These are phyloP conservation scores for Coremacera marginata DNA, from an alignment of 2,888 invertebrate genomes.

Conservation along the genomic window DNA sequence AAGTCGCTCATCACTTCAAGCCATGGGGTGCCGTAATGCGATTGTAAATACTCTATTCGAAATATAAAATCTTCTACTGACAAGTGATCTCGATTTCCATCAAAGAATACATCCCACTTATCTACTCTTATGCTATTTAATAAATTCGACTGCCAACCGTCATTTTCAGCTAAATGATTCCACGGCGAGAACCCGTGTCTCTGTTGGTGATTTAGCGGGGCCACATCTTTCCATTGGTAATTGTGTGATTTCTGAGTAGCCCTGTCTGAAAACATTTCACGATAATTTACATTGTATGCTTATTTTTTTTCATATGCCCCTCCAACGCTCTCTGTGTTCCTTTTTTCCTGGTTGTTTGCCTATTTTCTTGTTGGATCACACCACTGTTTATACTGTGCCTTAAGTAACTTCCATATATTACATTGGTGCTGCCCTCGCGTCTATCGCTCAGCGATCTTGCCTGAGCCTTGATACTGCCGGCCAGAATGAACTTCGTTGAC, in stretches of 20 bases:
- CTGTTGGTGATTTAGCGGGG: background rate
- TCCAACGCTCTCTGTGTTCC: too few species aligned
- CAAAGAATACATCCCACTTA: background rate
- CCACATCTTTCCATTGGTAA: background rate
- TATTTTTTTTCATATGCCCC: background rate
- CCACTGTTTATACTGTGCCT: too few species aligned
- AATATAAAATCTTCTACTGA: background rate
- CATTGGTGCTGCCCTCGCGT: background rate
- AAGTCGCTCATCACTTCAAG: conserved; percentile 14
- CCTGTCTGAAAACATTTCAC: background rate
- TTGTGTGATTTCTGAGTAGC: background rate
- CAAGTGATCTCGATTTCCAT: background rate
- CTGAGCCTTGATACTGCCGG: background rate
- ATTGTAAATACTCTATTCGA: conserved; percentile 15
- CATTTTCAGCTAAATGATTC: too few species aligned
- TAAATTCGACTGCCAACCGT: too few species aligned
- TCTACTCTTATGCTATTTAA: background rate
- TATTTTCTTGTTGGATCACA: too few species aligned
- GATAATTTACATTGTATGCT: background rate
- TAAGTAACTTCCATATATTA: too few species aligned
- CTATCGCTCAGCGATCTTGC: background rate
- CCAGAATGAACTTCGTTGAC: background rate
- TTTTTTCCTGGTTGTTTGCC: too few species aligned
- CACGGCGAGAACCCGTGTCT: too few species aligned
- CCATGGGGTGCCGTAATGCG: background rate